Evolutionary conservation across 2,888 invertebrate genomes (phyloP), one percentile per base, ranked within the genome.

Genomic region (Celastrina argiolus): DNA sequence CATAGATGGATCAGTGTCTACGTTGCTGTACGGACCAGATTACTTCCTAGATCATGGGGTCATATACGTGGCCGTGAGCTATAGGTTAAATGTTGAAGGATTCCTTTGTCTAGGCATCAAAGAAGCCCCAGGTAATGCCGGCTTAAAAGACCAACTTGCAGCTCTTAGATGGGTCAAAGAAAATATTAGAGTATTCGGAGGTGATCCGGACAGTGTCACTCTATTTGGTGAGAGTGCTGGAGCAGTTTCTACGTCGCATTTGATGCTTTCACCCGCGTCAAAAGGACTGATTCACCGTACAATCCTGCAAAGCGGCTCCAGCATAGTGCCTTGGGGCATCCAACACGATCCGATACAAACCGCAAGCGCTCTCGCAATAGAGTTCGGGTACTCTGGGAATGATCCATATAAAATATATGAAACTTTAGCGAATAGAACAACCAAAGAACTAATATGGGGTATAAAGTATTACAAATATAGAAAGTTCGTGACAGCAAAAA

Each of bases 51-150:
- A 92, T 64, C 91, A 93, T 72, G 89, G 91, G 68, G 88, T 94
- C 0, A 81, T 94, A 1, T 83, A 93, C 65, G 93, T 94, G 0
- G 93, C 93, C 0, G 79, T 94, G 0, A 94, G 93, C 75, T 94
- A 94, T 70, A 87, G 94, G 69, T 74, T 92, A 2, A 93, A 92
- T 2, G 90, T 93, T 0, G 83, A 94, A 74, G 94, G 94, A 0
- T 94, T 94, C 73, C 81, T 94, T 0, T 94, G 94, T 64, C 87
- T 94, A 1, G 93, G 93, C 12, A 93, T 93, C 14, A 81, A 84
- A 70, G 93, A 93, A 77, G 94, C 93, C 0, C 94, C 94, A 0
- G 94, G 94, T 2, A 95, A 95, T 75, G 93, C 93, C 64, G 94
- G 93, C 0, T 77, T 94, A 1, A 94, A 93, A 70, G 91, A 91